These are phyloP conservation scores for Falcaria lacertinaria DNA, from an alignment of 2,888 invertebrate species.

Conservation along the genomic window DNA sequence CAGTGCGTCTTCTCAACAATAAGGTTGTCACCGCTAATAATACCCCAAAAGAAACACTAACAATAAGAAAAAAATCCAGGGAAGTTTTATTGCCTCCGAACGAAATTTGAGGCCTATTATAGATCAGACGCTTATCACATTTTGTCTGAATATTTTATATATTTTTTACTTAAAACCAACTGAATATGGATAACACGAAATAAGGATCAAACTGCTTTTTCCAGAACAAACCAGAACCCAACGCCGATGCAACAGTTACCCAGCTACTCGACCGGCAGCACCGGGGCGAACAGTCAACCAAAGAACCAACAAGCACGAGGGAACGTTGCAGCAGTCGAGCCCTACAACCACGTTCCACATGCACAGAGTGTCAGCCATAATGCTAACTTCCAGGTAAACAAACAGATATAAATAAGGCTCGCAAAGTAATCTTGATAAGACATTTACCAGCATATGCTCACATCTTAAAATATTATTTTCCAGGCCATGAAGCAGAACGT, in stretches of 20 bases:
- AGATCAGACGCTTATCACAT: too few relatives aligned
- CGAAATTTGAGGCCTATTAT: too few relatives aligned
- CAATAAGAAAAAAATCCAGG: too few relatives aligned
- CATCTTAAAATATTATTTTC: constrained; percentile 8
- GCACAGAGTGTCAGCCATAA: constrained; percentile 75
- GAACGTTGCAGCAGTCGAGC: constrained; percentile 92
- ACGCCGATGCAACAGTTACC: constrained; percentile 73
- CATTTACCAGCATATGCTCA: background rate
- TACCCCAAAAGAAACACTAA: too few relatives aligned
- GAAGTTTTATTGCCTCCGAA: too few relatives aligned
- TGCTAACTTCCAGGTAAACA: constrained; percentile 63
- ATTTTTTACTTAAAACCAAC: background rate
- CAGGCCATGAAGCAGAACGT: constrained; percentile 73
- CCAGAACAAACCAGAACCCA: constrained; percentile 62
- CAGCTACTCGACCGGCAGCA: constrained; percentile 55
- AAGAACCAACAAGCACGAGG: constrained; percentile 82
- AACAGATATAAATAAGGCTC: background rate
- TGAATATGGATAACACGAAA: background rate
- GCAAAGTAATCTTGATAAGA: background rate
- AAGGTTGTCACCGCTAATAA: too few relatives aligned
- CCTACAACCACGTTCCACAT: constrained; percentile 91
- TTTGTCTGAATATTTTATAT: background rate
- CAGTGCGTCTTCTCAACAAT: too few relatives aligned
- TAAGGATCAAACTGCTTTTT: constrained; percentile 18
- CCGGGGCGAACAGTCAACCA: constrained; percentile 61